Evolutionary conservation across 2,113 vertebrate genomes (phyloP), one percentile per base, ranked within the genome.

Genomic region (Perognathus longimembris): DNA sequence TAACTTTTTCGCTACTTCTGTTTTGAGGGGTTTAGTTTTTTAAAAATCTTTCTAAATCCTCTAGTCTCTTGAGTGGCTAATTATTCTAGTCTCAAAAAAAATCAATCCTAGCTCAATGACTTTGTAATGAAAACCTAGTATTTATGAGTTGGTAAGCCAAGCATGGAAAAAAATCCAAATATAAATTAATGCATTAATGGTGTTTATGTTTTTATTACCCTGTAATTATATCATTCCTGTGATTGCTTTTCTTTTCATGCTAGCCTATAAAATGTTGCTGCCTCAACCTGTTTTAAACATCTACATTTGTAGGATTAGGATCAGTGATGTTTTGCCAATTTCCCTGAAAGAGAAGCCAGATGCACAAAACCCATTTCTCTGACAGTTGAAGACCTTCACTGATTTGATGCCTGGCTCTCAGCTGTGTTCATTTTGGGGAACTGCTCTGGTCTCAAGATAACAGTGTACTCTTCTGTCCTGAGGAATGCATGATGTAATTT

Each of bases 121-220:
- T 94, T 87, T 96, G 12, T 67, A 96, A 95, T 94, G 22, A 70
- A 95, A 97, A 74, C 5, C 75, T 92, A 88, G 28, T 26, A 94
- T 84, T 93, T 95, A 40, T 74, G 95, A 32, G 89, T 88, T 95
- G 69, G 80, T 89, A 89, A 83, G 90, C 34, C 66, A 90, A 86
- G 64, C 26, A 95, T 80, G 75, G 77, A 83, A 97, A 97, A 96
- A 85, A 74, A 45, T 10, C 32, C 88, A 97, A 96, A 96, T 97
- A 93, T 90, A 97, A 97, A 97, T 97, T 95, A 97, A 97, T 96
- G 88, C 95, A 97, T 96, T 98, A 97, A 97, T 93, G 94, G 94
- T 91, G 74, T 98, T 98, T 98, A 97, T 93, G 64, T 85, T 97
- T 98, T 98, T 97, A 98, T 98, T 98, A 97, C 94, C 91, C 97